Evolutionary conservation across 2,888 invertebrate genomes (phyloP).

Genomic region (Apeira syringaria): DNA sequence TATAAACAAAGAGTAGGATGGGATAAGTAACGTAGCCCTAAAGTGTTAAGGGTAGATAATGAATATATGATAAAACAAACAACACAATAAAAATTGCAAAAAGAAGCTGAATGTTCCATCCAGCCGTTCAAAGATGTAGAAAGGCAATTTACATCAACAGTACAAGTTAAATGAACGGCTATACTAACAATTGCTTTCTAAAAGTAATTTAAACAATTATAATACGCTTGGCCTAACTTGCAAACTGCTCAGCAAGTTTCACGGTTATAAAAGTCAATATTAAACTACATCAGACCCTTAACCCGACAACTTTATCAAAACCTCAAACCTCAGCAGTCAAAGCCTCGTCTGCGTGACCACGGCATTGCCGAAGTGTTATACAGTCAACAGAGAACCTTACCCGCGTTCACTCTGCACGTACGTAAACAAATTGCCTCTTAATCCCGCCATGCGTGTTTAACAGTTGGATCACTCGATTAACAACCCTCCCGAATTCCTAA

Average conservation of each 20-base stretch:
- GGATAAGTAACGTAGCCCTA: too few relatives aligned
- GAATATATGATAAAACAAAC: too few relatives aligned
- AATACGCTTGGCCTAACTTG: not conserved
- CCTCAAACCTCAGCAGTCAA: conserved; percentile 13
- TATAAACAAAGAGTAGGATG: too few relatives aligned
- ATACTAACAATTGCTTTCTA: not conserved
- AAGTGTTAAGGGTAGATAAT: too few relatives aligned
- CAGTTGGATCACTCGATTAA: conserved; percentile 61
- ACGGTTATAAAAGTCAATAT: conserved; percentile 13
- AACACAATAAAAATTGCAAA: too few relatives aligned
- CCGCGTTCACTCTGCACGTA: conserved; percentile 15
- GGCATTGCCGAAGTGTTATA: conserved; percentile 33
- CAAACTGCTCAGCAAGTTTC: conserved; percentile 5
- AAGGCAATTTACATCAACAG: too few relatives aligned
- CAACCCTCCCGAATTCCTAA: conserved; percentile 43
- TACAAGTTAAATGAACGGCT: not conserved
- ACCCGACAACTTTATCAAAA: conserved; percentile 16
- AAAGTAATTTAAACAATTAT: too few relatives aligned
- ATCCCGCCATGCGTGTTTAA: conserved; percentile 62
- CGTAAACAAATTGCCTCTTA: conserved; percentile 55
- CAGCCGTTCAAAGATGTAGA: too few relatives aligned
- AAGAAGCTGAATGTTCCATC: too few relatives aligned
- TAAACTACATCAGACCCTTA: conserved; percentile 14
- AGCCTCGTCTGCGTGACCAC: conserved; percentile 20
- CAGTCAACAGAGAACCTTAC: conserved; percentile 28